These are phyloP conservation scores for Gambusia yucatana DNA, from an alignment of 2,797 vertebrate species.

Conservation along the genomic window DNA sequence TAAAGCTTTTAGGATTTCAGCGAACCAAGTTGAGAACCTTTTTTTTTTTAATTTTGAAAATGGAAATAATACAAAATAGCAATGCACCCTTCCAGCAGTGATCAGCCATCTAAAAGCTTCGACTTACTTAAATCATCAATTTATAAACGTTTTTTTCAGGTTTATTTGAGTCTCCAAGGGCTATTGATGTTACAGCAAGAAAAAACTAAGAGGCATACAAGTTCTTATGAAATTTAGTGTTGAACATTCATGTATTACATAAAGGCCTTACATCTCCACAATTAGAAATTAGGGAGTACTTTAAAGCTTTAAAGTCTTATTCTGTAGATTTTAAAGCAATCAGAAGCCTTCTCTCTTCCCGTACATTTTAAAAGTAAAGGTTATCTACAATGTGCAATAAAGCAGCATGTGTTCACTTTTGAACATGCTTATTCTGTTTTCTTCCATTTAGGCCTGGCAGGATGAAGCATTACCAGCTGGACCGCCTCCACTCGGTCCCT, in stretches of 20 bases:
- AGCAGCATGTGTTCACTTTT: constrained; percentile 16
- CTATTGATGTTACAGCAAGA: too few species aligned
- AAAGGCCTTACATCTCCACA: constrained; percentile 47
- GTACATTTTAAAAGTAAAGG: not conserved
- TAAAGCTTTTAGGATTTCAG: not conserved
- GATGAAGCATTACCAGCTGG: constrained; percentile 64
- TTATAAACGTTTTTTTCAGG: not conserved
- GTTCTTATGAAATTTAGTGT: not conserved
- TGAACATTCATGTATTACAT: not conserved
- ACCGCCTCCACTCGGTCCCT: constrained; percentile 53
- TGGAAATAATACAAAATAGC: not conserved
- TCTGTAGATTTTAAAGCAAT: not conserved
- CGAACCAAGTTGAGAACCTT: not conserved
- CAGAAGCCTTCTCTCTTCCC: not conserved
- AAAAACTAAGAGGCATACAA: too few species aligned
- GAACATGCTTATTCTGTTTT: constrained; percentile 50
- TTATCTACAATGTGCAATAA: constrained; percentile 7
- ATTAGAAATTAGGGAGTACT: constrained; percentile 43
- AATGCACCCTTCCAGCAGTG: not conserved
- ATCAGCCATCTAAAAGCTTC: not conserved
- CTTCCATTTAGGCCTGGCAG: constrained; percentile 31
- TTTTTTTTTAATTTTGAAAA: not conserved
- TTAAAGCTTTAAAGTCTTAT: not conserved
- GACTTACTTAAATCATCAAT: not conserved
- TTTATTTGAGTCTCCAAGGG: too few species aligned